These are phyloP conservation scores for Mantis religiosa DNA, from an alignment of 2,888 invertebrate species.

Conservation along the genomic window DNA sequence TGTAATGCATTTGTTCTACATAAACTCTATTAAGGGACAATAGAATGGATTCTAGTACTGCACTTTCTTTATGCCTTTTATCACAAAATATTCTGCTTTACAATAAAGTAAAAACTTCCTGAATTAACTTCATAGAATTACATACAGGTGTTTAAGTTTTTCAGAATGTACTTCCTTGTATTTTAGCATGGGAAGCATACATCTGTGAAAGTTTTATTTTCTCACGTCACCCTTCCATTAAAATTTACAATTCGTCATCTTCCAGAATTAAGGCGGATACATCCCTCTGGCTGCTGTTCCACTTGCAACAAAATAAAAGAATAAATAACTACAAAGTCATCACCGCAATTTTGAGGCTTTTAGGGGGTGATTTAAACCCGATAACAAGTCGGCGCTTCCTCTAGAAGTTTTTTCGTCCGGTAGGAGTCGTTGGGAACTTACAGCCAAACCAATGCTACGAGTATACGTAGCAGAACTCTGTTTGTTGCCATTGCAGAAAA, in stretches of 20 bases:
- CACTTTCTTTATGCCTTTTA: no score
- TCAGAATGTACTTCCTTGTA: background rate
- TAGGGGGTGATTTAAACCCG: slow-evolving; percentile 1
- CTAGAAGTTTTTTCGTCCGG: background rate
- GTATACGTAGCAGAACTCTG: background rate
- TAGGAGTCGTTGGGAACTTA: background rate
- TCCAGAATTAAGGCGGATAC: slow-evolving; percentile 14
- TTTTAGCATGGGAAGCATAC: background rate
- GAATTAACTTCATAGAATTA: no score
- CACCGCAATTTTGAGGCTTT: slow-evolving; percentile 6
- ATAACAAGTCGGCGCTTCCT: background rate
- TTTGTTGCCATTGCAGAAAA: background rate
- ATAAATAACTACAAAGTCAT: background rate
- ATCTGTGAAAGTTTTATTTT: background rate
- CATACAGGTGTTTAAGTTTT: background rate
- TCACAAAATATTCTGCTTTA: no score
- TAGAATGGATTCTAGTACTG: no score
- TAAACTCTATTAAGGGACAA: no score
- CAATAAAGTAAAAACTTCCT: no score
- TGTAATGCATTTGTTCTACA: no score
- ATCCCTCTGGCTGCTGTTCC: background rate
- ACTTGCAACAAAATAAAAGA: background rate
- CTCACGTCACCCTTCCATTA: background rate
- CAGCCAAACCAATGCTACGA: background rate
- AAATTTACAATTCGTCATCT: slow-evolving; percentile 23